phyloP scores from a whole-genome alignment of 2,888 invertebrate genomes.

The Pheosia tremula region DNA sequence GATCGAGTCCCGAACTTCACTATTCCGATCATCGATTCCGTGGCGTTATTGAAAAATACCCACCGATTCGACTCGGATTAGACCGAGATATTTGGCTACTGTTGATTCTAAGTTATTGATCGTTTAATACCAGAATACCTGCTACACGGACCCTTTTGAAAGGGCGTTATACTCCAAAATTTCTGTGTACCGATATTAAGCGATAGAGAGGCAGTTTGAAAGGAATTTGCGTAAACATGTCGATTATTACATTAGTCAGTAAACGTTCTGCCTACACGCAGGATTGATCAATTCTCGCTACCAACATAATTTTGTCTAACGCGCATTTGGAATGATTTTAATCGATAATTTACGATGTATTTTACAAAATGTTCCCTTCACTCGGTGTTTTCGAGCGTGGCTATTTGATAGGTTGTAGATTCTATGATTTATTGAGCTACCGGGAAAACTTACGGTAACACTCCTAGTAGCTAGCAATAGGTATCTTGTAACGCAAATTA shows the following conservation, averaged over 20 bases:
- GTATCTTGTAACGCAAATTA: background rate
- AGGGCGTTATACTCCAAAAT: conserved; percentile 23
- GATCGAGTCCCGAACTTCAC: conserved; percentile 39
- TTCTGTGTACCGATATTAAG: conserved; percentile 44
- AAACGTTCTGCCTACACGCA: conserved; percentile 34
- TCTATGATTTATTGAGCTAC: background rate
- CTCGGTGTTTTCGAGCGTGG: conserved; percentile 1
- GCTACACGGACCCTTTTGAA: conserved; percentile 13
- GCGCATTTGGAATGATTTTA: conserved; percentile 53
- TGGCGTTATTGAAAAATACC: conserved; percentile 75
- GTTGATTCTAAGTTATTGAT: conserved; percentile 76
- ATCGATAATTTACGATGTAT: conserved; percentile 58
- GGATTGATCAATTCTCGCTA: conserved; percentile 28
- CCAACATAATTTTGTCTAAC: conserved; percentile 49
- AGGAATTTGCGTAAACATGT: conserved; percentile 68
- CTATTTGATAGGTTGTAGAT: background rate
- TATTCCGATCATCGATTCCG: conserved; percentile 43
- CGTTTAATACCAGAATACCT: conserved; percentile 44
- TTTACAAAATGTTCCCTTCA: conserved; percentile 13
- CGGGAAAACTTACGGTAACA: conserved; percentile 3
- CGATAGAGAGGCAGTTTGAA: conserved; percentile 51
- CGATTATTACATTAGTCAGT: conserved; percentile 27
- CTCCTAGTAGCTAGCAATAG: background rate
- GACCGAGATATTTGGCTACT: conserved; percentile 72
- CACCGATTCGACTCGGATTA: conserved; percentile 78